phyloP scores from a whole-genome alignment of 2,888 invertebrate species.

The Ernsta delagoae region DNA sequence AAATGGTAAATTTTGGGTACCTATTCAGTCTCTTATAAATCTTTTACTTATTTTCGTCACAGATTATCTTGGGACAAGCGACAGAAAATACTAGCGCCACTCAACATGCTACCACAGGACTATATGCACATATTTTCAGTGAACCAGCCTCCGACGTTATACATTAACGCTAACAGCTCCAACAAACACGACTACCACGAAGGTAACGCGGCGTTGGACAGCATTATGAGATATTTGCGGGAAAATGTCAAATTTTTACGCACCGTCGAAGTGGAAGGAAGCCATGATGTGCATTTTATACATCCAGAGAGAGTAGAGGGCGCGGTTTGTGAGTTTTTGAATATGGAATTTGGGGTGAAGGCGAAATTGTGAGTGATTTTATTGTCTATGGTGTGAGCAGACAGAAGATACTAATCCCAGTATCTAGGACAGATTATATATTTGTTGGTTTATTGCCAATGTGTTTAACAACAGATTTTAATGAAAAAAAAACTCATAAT shows the following conservation, averaged over 20 bases:
- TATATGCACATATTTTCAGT: slow-evolving; percentile 57
- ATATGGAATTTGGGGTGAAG: slow-evolving; percentile 42
- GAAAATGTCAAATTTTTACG: slow-evolving; percentile 38
- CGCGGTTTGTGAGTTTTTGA: slow-evolving; percentile 64
- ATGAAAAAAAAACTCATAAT: no score
- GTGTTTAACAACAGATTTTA: no score
- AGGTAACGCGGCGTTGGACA: slow-evolving; percentile 43
- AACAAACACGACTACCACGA: slow-evolving; percentile 39
- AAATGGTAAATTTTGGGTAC: no score
- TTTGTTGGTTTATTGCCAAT: no score
- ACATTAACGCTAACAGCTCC: slow-evolving; percentile 52
- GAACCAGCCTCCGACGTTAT: slow-evolving; percentile 53
- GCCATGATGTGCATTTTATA: slow-evolving; percentile 86
- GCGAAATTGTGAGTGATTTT: slow-evolving; percentile 42
- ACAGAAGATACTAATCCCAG: background rate
- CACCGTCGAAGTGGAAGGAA: slow-evolving; percentile 70
- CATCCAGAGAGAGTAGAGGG: slow-evolving; percentile 79
- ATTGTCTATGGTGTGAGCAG: no score
- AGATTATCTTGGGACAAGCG: slow-evolving; percentile 71
- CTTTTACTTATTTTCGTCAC: no score
- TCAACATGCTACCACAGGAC: slow-evolving; percentile 57
- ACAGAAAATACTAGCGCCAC: slow-evolving; percentile 53
- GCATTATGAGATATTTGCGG: slow-evolving; percentile 49
- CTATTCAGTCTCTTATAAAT: no score
- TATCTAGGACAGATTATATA: background rate